phyloP scores from a whole-genome alignment of 1,140 invertebrate genomes.

The Polyergus mexicanus region DNA sequence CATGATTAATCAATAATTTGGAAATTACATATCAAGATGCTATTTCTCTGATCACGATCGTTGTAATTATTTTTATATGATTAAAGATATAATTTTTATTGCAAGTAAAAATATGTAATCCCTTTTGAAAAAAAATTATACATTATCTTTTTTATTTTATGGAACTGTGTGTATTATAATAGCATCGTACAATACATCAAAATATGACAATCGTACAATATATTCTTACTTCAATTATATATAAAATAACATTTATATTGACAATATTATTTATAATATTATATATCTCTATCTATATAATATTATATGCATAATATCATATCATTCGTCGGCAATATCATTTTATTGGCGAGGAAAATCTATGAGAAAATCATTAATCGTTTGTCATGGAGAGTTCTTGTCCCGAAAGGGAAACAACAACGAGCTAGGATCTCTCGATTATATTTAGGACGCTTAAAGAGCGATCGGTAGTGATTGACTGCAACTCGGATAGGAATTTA shows the following conservation, averaged over 20 bases:
- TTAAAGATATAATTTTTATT: slow-evolving; percentile 8
- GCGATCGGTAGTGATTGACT: background rate
- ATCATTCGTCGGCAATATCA: background rate
- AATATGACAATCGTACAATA: background rate
- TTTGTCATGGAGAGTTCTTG: slow-evolving; percentile 39
- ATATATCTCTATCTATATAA: no score
- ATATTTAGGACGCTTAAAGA: background rate
- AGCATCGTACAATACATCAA: no score
- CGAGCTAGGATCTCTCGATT: background rate
- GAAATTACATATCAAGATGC: background rate
- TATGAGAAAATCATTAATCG: background rate
- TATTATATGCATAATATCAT: background rate
- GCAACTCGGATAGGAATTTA: slow-evolving; percentile 49
- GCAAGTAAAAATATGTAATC: background rate
- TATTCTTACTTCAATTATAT: background rate
- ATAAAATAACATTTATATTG: background rate
- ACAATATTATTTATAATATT: background rate
- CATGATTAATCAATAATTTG: background rate
- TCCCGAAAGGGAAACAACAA: slow-evolving; percentile 63
- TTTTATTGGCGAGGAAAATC: background rate
- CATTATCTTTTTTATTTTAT: background rate
- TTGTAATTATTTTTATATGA: background rate
- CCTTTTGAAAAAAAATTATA: background rate
- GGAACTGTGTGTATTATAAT: background rate
- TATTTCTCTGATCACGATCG: background rate